Evolutionary conservation across 2,888 invertebrate genomes (phyloP).

Genomic region (Macrosoma leucophasiata): DNA sequence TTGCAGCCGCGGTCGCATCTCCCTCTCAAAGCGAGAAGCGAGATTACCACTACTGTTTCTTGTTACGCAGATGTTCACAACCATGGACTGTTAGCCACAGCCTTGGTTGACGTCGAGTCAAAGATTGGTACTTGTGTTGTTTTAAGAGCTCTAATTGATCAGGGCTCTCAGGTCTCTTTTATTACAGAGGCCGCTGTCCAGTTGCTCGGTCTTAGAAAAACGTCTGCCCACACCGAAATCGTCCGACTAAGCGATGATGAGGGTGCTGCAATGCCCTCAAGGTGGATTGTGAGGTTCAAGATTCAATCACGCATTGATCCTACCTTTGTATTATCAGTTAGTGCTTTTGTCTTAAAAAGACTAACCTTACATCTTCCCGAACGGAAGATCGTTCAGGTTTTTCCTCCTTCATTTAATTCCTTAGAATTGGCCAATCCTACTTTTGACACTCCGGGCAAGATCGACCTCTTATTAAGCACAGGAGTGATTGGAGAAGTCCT

Average conservation of each 20-base stretch:
- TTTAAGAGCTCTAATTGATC: constrained; percentile 24
- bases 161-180: constrained; percentile 24
- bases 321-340: constrained; percentile 6
- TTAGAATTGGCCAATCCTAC: constrained; percentile 12
- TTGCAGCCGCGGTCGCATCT: constrained; percentile 1
- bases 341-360: constrained; percentile 6
- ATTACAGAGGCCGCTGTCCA: constrained; percentile 23
- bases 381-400: constrained; percentile 10
- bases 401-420: constrained; percentile 1
- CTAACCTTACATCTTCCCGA: constrained; percentile 8
- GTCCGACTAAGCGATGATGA: constrained; percentile 5
- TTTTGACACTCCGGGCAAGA: constrained; percentile 19
- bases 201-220: constrained; percentile 15
- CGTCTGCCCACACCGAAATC: constrained; percentile 5
- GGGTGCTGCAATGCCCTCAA: constrained; percentile 4
- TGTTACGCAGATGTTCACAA: constrained; percentile 8
- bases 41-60: constrained; percentile 6
- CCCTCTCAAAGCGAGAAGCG: constrained; percentile 5
- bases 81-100: constrained; percentile 16
- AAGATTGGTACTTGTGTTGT: constrained; percentile 6
- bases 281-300: constrained; percentile 2
- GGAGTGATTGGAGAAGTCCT: constrained; percentile 23
- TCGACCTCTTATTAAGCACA: constrained; percentile 23
- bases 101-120: constrained; percentile 14
- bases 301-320: constrained; percentile 5